Percentiles rank a stretch among this genome's conserved stretches.
Conservation (phyloP, 2,113 vertebrate genomes). For the Pseudorectes ferrugineus region DNA sequence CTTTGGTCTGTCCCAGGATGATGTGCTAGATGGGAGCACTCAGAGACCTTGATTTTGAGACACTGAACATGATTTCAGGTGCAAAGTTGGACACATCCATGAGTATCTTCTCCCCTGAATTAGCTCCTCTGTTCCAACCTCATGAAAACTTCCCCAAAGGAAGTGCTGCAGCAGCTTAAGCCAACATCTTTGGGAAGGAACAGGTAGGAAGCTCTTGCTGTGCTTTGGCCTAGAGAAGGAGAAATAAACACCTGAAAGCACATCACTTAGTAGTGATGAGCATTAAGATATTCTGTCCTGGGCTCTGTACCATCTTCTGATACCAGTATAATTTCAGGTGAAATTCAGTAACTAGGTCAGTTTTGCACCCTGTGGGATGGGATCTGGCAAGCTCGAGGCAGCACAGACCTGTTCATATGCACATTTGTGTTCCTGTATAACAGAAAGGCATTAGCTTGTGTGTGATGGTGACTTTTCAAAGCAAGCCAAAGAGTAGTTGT, state of each 20-base stretch:
- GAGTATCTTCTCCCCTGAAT: neutral
- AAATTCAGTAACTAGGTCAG: neutral
- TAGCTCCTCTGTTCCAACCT: neutral
- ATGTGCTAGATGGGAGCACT: neutral
- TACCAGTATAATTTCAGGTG: neutral
- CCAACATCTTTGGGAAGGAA: neutral
- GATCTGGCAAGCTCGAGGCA: rapidly evolving
- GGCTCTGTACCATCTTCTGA: neutral
- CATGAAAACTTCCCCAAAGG: neutral
- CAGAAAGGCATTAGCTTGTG: neutral
- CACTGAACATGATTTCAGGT: neutral
- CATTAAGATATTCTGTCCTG: neutral
- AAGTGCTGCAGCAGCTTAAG: neutral
- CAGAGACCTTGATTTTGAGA: neutral
- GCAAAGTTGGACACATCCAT: neutral
- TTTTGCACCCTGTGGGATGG: neutral
- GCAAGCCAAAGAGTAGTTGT: neutral
- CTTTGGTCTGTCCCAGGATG: neutral
- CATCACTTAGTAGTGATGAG: neutral
- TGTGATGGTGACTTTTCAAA: neutral
- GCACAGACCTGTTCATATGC: neutral
- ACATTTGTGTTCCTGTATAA: rapidly evolving
- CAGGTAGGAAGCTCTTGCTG: neutral
- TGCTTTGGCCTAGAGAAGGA: neutral
- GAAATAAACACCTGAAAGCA: neutral